A percentile compares a stretch with the other conserved stretches of the same genome.
Evolutionary conservation across 2,888 invertebrate genomes (phyloP).

Genomic region (Acrobasis suavella): DNA sequence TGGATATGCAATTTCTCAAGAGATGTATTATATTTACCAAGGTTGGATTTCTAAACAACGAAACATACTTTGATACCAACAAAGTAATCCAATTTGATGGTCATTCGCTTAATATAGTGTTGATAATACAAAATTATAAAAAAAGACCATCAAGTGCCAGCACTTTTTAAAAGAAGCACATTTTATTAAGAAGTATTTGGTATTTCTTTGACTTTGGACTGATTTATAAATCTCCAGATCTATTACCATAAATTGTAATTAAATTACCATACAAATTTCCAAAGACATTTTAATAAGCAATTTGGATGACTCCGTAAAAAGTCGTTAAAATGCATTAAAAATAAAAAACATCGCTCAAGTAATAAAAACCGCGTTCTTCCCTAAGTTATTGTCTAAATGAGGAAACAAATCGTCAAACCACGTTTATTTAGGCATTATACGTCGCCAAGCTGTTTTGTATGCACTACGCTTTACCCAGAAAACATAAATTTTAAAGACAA

Average conservation of each 20-base stretch:
- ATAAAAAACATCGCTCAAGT: constrained; percentile 5
- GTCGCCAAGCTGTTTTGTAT: constrained; percentile 12
- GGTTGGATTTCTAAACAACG: too few relatives aligned
- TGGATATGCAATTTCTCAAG: too few relatives aligned
- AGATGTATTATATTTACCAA: too few relatives aligned
- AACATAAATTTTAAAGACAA: constrained; percentile 29
- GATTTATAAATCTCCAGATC: background rate
- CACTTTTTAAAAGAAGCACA: too few relatives aligned
- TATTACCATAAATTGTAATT: background rate
- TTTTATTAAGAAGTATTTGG: too few relatives aligned
- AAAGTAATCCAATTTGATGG: too few relatives aligned
- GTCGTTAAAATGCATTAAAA: constrained; percentile 1
- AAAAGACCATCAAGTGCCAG: too few relatives aligned
- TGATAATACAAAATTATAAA: too few relatives aligned
- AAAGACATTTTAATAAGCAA: background rate
- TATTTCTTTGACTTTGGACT: too few relatives aligned
- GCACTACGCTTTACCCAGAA: constrained; percentile 17
- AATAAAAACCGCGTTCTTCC: constrained; percentile 12
- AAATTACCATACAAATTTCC: background rate
- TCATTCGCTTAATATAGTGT: too few relatives aligned
- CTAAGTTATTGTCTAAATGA: constrained; percentile 15
- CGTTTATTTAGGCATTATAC: constrained; percentile 7
- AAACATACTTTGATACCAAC: too few relatives aligned
- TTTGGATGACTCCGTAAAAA: background rate
- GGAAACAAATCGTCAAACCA: constrained; percentile 14